Base-by-base conservation (phyloP, 2,113 vertebrate species). In the Toxotes chatareus region DNA sequence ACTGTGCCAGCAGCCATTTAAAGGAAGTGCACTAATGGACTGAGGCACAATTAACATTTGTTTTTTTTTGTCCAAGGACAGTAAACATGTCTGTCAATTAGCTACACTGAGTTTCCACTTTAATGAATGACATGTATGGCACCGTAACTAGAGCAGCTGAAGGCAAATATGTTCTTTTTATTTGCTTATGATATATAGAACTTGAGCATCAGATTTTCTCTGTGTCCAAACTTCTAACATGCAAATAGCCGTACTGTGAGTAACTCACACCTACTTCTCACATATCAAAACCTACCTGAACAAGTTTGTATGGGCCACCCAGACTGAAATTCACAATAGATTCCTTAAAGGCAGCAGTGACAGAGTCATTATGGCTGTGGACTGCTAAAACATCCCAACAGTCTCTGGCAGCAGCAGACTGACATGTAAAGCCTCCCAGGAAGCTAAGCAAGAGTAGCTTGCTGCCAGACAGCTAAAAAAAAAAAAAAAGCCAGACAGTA, bases 401-500 rank as follows among this genome's bases (percentile, higher is more conserved):
- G 27, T 71, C 47, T 55, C 31, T 57, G 47, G 74, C 49, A 73
- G 74, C 49, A 73, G 71, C 61, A 65, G 72, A 82, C 55, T 70
- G 23, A 10, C 53, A 68, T 70, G 46, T 67, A 63, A 83, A 71
- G 40, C 69, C 19, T 59, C 61, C 49, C 40, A 34, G 73, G 57
- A 57, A 68, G 49, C 47, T 16, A 47, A 77, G 61, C n/a, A 60
- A 73, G 36, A 66, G 53, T 63, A 49, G 32, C 57, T 76, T 7
- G 3, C 64, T 80, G 68, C 60, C 47, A 84, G 64, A 77, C 36
- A 74, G 64, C 40, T 42, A 55, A 34, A 73, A 40, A 77, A 55
- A 27, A 27, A 27, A 27, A 27, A 27, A 27, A 27, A 27, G 21
- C 65, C 73, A 91, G 67, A 83, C 70, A 78, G 72, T 67, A 79